Evolutionary conservation across 2,888 invertebrate genomes (phyloP).

Genomic region (Sialis lutaria): DNA sequence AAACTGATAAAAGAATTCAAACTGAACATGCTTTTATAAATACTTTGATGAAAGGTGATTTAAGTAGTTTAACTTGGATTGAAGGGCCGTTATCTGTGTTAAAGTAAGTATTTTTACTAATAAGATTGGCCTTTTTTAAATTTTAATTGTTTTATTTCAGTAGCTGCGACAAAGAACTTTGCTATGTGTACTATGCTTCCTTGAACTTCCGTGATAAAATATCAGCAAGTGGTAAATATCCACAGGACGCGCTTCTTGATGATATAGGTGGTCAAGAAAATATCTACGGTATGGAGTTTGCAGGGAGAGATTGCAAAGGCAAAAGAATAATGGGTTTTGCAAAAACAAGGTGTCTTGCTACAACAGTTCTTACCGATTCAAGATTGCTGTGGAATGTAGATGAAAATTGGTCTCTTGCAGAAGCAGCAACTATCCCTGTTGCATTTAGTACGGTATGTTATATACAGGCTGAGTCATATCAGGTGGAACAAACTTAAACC

Average conservation of each 20-base stretch:
- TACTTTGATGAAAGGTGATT: conserved; percentile 52
- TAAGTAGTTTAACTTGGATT: conserved; percentile 69
- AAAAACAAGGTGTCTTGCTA: conserved; percentile 29
- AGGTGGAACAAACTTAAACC: too few species aligned
- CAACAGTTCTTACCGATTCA: conserved; percentile 29
- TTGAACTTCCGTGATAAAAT: not conserved
- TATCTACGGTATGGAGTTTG: not conserved
- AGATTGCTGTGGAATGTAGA: conserved; percentile 36
- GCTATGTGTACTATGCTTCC: not conserved
- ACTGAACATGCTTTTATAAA: conserved; percentile 61
- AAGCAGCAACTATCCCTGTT: conserved; percentile 46
- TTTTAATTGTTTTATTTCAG: too few species aligned
- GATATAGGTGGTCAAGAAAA: conserved; percentile 5
- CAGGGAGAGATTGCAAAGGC: conserved; percentile 14
- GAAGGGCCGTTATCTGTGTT: conserved; percentile 36
- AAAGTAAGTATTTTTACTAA: too few species aligned
- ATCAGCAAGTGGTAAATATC: not conserved
- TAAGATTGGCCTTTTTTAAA: too few species aligned
- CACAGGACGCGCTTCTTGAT: conserved; percentile 7
- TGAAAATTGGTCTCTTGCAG: conserved; percentile 37
- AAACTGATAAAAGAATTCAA: conserved; percentile 28
- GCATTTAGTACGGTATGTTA: conserved; percentile 37
- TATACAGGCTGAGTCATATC: too few species aligned
- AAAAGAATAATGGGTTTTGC: conserved; percentile 27
- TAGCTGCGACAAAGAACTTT: not conserved